Evolutionary conservation across 2,888 invertebrate species (phyloP).

Genomic region (Amiota communis): DNA sequence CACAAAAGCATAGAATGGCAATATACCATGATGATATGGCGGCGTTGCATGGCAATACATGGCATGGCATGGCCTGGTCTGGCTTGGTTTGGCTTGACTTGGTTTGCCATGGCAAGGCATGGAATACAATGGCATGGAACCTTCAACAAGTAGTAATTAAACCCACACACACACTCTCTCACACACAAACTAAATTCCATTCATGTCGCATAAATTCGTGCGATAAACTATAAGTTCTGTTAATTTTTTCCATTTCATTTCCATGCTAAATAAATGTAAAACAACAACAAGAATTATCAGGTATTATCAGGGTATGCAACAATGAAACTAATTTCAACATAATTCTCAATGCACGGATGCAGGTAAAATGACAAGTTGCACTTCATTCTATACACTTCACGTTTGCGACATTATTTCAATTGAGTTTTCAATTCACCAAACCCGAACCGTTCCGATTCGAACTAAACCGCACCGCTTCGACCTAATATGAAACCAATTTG

Average conservation of each 20-base stretch:
- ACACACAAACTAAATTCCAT: slow-evolving; percentile 27
- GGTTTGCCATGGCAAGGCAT: not conserved
- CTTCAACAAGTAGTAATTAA: slow-evolving; percentile 35
- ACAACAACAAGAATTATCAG: too few species aligned
- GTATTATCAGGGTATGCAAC: too few species aligned
- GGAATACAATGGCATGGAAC: not conserved
- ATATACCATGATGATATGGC: not conserved
- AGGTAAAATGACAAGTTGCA: slow-evolving; percentile 8
- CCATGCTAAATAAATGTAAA: too few species aligned
- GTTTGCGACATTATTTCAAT: not conserved
- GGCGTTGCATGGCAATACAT: too few species aligned
- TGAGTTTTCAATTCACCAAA: not conserved
- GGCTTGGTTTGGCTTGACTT: not conserved
- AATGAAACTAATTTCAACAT: not conserved
- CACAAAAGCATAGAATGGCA: slow-evolving; percentile 1
- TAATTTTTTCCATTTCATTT: slow-evolving; percentile 37
- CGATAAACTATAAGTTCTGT: slow-evolving; percentile 54
- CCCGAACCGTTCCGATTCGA: not conserved
- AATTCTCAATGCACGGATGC: slow-evolving; percentile 4
- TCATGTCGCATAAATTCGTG: slow-evolving; percentile 60
- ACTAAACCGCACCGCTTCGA: not conserved
- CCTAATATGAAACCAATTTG: not conserved
- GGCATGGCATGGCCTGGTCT: not conserved
- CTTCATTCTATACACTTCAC: not conserved
- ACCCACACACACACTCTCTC: slow-evolving; percentile 33